These are phyloP conservation scores for Drosophila serrata DNA, from an alignment of 1,140 invertebrate genomes.

Conservation along the genomic window DNA sequence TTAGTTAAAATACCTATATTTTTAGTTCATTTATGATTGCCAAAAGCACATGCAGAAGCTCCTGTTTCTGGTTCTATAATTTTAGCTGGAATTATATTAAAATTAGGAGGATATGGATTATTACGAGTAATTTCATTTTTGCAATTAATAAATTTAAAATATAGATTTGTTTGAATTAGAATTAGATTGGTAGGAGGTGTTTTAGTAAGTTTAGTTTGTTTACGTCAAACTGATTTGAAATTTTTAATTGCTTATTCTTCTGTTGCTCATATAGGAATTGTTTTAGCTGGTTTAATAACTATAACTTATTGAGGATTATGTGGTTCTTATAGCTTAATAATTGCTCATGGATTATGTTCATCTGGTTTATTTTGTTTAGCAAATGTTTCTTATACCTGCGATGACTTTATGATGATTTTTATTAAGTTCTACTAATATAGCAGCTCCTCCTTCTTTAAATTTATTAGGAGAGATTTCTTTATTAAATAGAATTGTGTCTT, in stretches of 20 bases:
- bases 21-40: constrained; percentile 90
- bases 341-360: constrained; percentile 89
- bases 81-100: constrained; percentile 90
- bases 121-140: constrained; percentile 86
- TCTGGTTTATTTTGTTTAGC: constrained; percentile 90
- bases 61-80: constrained; percentile 90
- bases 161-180: constrained; percentile 85
- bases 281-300: constrained; percentile 86
- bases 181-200: constrained; percentile 87
- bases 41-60: constrained; percentile 91
- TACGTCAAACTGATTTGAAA: constrained; percentile 86
- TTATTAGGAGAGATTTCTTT: constrained; percentile 87
- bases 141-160: constrained; percentile 84
- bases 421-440: constrained; percentile 86
- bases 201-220: constrained; percentile 87
- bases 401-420: constrained; percentile 88
- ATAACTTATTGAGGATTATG: constrained; percentile 83
- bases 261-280: constrained; percentile 59
- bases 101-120: constrained; percentile 89
- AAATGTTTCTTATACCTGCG: constrained; percentile 87
- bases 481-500: constrained; percentile 87
- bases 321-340: constrained; percentile 87
- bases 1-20: constrained; percentile 90
- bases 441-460: constrained; percentile 85
- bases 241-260: constrained; percentile 62